Base-by-base conservation (phyloP, 2,888 invertebrate genomes). In the Liposcelis brunnea region DNA sequence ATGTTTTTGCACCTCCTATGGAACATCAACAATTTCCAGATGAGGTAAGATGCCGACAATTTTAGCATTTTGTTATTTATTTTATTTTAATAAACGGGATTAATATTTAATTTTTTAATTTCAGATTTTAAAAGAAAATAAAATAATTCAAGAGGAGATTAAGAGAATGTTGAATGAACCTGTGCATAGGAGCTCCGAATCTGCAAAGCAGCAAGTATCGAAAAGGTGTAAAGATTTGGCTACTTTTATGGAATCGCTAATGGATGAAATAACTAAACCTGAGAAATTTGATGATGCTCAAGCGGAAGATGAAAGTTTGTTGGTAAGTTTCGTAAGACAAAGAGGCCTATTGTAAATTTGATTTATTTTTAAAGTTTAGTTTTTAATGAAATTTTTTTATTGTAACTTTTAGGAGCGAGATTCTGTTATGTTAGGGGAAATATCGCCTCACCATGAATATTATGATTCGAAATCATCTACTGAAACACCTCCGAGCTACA, bases 371-470 rank as follows among this genome's bases (percentile, higher is more conserved):
- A 21, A 53, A 36, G 32, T 48, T 14, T 31, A 35, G 21, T 34
- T n/a, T n/a, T n/a, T n/a, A n/a, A n/a, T n/a, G n/a, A n/a, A n/a
- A n/a, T n/a, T n/a, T n/a, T n/a, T n/a, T 16, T 34, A 34, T 45
- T 38, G 42, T 49, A 61, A 32, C 4, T 66, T 67, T 43, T 61
- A 81, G 73, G 83, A 84, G 60, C 70, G 77, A 21, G 83, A 80
- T 59, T 84, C 82, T 1, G 79, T 80, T 16, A 82, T 86, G 77
- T 65, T 86, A 10, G 84, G 85, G 5, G 82, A 80, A 56, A 83
- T 86, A 53, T 86, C 85, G 1, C 85, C 85, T 0, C 83, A 85
- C 59, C 82, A 83, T 55, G 84, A 84, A 45, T 76, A 77, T 59
- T 76, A 71, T 54, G 81, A 81, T 55, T 79, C 81, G 61, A 82